Percentiles rank a stretch among this genome's conserved stretches.
phyloP scores from a whole-genome alignment of 2,797 vertebrate genomes.

The Ptychadena robeensis region DNA sequence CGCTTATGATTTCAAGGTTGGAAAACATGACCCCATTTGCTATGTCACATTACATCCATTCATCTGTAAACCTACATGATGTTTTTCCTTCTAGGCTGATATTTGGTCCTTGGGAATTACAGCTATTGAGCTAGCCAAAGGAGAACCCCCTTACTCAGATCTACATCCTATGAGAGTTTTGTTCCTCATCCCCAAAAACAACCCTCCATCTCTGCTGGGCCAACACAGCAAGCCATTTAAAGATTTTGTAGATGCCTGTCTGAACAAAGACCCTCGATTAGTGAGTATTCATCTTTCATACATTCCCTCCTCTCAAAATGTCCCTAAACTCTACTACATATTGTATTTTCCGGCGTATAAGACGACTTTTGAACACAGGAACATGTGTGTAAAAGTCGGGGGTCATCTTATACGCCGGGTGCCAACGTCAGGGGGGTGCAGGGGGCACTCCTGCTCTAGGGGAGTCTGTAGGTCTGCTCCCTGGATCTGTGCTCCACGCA shows the following conservation, averaged over 20 bases:
- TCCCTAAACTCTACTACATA: no score
- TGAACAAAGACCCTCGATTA: constrained; percentile 97
- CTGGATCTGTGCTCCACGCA: no score
- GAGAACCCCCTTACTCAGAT: constrained; percentile 97
- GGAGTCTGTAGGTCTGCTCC: no score
- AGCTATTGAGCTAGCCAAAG: constrained; percentile 97
- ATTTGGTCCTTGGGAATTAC: constrained; percentile 99
- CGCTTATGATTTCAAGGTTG: constrained; percentile 97
- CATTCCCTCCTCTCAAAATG: no score
- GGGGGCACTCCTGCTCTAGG: no score
- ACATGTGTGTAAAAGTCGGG: no score
- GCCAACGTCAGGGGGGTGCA: no score
- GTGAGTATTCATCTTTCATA: constrained; percentile 78
- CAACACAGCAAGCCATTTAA: constrained; percentile 98
- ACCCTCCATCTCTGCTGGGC: constrained; percentile 93
- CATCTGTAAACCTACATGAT: not conserved
- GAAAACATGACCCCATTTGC: constrained; percentile 31
- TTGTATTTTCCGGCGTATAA: no score
- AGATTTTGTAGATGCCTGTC: constrained; percentile 97
- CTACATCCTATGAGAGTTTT: constrained; percentile 98
- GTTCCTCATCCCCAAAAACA: constrained; percentile 98
- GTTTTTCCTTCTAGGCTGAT: constrained; percentile 82
- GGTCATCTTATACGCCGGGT: no score
- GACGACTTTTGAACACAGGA: no score
- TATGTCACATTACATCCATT: not conserved